These are phyloP conservation scores for Dicaeum eximium DNA, from an alignment of 2,113 vertebrate genomes.

Conservation along the genomic window DNA sequence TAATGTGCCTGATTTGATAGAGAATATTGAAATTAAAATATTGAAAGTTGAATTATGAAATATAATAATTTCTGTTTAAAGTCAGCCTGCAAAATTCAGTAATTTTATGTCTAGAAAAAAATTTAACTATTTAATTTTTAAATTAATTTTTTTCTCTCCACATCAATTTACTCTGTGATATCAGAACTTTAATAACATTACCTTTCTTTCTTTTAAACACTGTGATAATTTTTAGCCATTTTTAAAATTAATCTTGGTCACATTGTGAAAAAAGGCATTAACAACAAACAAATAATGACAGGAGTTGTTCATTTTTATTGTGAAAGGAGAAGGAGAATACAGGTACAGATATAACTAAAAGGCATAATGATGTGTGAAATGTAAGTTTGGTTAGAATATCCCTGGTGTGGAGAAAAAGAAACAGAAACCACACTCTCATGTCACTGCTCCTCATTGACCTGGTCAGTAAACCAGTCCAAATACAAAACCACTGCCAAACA, in stretches of 20 bases:
- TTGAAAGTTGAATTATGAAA: not conserved
- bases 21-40: not conserved
- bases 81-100: not conserved
- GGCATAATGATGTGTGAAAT: not conserved
- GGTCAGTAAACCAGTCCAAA: not conserved
- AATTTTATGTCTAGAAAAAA: not conserved
- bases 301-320: not conserved
- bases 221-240: not conserved
- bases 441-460: not conserved
- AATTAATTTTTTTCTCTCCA: not conserved
- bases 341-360: not conserved
- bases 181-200: not conserved
- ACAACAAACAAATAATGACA: not conserved
- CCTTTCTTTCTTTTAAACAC: not conserved
- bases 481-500: not conserved
- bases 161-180: not conserved
- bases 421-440: accelerated
- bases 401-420: not conserved
- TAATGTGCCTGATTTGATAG: not conserved
- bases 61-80: not conserved
- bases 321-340: not conserved
- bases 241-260: not conserved
- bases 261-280: not conserved
- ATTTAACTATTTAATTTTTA: not conserved
- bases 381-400: not conserved